Conservation (phyloP, 2,888 invertebrate species). For the Podabrus alpinus region DNA sequence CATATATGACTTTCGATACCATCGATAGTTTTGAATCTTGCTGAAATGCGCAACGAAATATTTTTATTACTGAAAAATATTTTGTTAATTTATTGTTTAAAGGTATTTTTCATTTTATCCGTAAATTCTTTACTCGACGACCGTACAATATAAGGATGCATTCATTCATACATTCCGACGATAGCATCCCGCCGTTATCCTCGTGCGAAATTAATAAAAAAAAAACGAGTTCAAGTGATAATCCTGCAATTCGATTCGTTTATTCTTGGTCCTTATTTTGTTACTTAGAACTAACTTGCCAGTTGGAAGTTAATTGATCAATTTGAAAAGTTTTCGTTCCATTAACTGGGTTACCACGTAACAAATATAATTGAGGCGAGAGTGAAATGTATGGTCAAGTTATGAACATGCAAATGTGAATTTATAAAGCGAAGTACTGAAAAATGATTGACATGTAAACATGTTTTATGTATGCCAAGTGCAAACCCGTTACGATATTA, state of each 20-base stretch:
- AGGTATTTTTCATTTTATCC: not conserved
- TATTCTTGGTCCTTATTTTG: not conserved
- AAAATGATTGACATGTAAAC: too few species aligned
- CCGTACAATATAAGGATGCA: not conserved
- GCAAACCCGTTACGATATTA: too few species aligned
- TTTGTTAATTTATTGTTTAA: not conserved
- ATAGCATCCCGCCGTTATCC: not conserved
- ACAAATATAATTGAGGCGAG: not conserved
- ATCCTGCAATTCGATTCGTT: not conserved
- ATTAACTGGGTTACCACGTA: not conserved
- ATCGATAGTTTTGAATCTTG: not conserved
- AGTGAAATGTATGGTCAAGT: too few species aligned
- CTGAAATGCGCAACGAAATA: not conserved
- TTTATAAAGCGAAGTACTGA: too few species aligned
- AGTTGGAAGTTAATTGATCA: not conserved
- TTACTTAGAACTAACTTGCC: not conserved
- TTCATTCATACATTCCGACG: not conserved
- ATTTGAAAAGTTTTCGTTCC: not conserved
- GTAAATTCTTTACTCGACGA: not conserved
- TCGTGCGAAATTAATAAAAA: not conserved
- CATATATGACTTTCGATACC: not conserved
- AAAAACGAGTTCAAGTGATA: not conserved
- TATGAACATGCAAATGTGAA: too few species aligned
- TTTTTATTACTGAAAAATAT: not conserved
- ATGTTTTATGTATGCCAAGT: too few species aligned